Evolutionary conservation across 2,113 vertebrate species (phyloP).

Genomic region (Eulemur macaco): DNA sequence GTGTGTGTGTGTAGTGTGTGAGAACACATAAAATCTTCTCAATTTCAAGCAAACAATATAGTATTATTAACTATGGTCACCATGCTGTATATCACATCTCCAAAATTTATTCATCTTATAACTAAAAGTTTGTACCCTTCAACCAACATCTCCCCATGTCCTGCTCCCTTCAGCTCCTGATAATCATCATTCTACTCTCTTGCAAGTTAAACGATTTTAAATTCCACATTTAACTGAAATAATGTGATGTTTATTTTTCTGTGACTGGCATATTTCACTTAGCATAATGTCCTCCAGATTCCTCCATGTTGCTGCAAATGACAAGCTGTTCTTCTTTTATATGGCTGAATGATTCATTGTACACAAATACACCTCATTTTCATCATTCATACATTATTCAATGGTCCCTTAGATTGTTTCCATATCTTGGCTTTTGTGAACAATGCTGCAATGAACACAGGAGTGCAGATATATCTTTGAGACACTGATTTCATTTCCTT

Average conservation of each 20-base stretch:
- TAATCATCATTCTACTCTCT: neutral
- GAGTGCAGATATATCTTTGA: neutral
- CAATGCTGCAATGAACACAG: neutral
- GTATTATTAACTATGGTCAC: neutral
- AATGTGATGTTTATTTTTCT: neutral
- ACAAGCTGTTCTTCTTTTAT: neutral
- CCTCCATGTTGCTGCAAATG: neutral
- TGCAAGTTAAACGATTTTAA: neutral
- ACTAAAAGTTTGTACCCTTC: neutral
- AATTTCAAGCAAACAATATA: neutral
- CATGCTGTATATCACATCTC: neutral
- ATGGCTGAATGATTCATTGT: neutral
- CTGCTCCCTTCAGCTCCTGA: neutral
- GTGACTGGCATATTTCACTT: neutral
- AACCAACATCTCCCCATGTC: neutral
- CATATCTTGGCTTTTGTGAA: neutral
- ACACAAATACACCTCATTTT: neutral
- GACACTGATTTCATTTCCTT: neutral
- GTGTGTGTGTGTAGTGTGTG: neutral
- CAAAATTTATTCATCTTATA: neutral
- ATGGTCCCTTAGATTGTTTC: neutral
- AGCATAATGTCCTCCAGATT: neutral
- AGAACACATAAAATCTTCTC: neutral
- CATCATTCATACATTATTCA: neutral
- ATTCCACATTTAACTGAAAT: neutral